Conservation (phyloP, 2,113 vertebrate genomes). For the Paralichthys olivaceus region DNA sequence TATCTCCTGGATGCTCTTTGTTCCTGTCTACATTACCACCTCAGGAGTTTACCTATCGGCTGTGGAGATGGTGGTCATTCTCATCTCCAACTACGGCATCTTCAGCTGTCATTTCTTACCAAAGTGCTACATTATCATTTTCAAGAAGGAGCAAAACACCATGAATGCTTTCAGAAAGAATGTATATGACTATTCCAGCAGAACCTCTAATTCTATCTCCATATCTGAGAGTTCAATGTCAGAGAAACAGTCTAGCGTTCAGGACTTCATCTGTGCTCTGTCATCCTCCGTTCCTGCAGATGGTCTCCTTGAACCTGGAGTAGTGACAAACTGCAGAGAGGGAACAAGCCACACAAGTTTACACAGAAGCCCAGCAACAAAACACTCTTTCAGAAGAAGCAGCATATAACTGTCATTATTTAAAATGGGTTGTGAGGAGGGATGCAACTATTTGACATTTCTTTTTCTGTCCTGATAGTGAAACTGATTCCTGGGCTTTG, state of each 20-base stretch:
- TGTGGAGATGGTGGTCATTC: constrained; percentile 90
- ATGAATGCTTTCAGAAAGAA: constrained; percentile 87
- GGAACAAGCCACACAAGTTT: background rate
- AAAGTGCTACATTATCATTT: constrained; percentile 90
- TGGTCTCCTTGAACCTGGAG: background rate
- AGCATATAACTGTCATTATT: constrained; percentile 33
- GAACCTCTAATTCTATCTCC: constrained; percentile 29
- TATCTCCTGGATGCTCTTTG: constrained; percentile 90
- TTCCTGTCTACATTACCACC: constrained; percentile 87
- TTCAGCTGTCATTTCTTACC: constrained; percentile 90
- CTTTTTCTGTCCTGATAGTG: background rate
- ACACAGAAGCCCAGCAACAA: background rate
- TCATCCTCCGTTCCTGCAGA: background rate
- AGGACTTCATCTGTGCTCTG: background rate
- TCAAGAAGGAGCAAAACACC: constrained; percentile 88
- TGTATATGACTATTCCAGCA: constrained; percentile 86
- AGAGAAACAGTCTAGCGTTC: background rate
- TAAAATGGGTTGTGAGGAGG: background rate
- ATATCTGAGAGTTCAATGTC: background rate
- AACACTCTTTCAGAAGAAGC: constrained; percentile 25
- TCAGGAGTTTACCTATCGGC: constrained; percentile 88
- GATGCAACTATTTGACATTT: background rate
- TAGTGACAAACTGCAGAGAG: background rate
- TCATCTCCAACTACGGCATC: constrained; percentile 91
- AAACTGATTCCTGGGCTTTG: background rate